Conservation (phyloP, 2,113 vertebrate genomes). For the Nettapus auritus region DNA sequence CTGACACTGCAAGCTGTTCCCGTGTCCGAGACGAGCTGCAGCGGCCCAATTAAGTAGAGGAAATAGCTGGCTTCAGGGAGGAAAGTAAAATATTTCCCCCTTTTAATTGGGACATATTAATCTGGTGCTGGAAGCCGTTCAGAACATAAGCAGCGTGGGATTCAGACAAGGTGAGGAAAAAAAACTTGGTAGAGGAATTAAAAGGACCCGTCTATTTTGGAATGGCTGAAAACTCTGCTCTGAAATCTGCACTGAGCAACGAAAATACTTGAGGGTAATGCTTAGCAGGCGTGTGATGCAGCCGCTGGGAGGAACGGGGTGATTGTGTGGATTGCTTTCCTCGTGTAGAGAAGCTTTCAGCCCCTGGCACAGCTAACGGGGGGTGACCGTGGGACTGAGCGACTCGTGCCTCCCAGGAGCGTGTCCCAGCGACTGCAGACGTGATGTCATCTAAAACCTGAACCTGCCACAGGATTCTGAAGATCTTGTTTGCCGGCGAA, state of each 20-base stretch:
- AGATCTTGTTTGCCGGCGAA: not conserved
- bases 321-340: not conserved
- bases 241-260: not conserved
- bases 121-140: not conserved
- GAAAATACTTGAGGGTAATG: not conserved
- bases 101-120: slow-evolving; percentile 15
- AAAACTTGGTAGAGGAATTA: not conserved
- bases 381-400: not conserved
- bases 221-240: not conserved
- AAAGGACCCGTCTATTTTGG: not conserved
- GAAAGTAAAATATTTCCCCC: not conserved
- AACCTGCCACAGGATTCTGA: not conserved
- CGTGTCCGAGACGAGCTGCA: not conserved
- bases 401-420: not conserved
- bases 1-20: not conserved
- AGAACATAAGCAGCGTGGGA: not conserved
- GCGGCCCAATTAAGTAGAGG: slow-evolving; percentile 30
- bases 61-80: slow-evolving; percentile 35
- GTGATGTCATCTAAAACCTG: not conserved
- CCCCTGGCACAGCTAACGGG: not conserved
- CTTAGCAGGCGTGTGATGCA: not conserved
- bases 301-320: not conserved
- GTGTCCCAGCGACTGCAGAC: not conserved
- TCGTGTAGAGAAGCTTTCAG: not conserved
- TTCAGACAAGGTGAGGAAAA: not conserved